Base-by-base conservation (phyloP, 2,888 invertebrate species). In the Fragum fragum region DNA sequence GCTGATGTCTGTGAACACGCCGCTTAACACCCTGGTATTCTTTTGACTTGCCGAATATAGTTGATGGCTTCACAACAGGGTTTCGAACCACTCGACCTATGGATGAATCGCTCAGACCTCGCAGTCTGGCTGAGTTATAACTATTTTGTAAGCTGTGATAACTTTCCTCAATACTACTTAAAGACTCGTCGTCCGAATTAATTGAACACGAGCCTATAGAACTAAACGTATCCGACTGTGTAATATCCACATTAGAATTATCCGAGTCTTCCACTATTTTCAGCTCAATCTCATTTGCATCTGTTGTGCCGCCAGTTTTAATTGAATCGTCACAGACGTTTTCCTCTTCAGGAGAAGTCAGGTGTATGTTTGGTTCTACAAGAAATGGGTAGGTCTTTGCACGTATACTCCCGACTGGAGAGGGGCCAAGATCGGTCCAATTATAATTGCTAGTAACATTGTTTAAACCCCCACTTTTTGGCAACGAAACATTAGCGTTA, bases 31-130 rank as follows among this genome's bases (percentile, higher is more conserved):
- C 83, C 36, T 78, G 71, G n/a, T 66, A 39, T 23, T 73, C 76
- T 61, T 73, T 77, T 52, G 72, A 23, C 71, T 77, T 57, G 47
- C 73, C 32, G 52, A 73, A 68, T 66, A 85, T 74, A 23, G 83
- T 78, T 0, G 89, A 88, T 21, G 89, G 89, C 55, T 78, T 86
- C 14, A 81, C 78, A 1, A 73, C 71, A 1, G 86, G 81, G 23
- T 79, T 72, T 14, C 87, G 78, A n/a, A 83, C 81, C 23, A 89
- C 76, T 53, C 85, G 73, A 11, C 85, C 61, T n/a, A 77, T 59
- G 26, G 75, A 36, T 14, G 78, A 79, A 42, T 83, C 80, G 59
- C 80, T 80, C 21, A 71, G 61, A 59, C 73, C 85, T 39, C 85
- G 70, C n/a, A 32, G 55, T 14, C 80, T 59, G 3, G 57, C 23